These are phyloP conservation scores for Brachionus asplanchnoidis DNA, from an alignment of 1,140 invertebrate genomes.

Conservation along the genomic window DNA sequence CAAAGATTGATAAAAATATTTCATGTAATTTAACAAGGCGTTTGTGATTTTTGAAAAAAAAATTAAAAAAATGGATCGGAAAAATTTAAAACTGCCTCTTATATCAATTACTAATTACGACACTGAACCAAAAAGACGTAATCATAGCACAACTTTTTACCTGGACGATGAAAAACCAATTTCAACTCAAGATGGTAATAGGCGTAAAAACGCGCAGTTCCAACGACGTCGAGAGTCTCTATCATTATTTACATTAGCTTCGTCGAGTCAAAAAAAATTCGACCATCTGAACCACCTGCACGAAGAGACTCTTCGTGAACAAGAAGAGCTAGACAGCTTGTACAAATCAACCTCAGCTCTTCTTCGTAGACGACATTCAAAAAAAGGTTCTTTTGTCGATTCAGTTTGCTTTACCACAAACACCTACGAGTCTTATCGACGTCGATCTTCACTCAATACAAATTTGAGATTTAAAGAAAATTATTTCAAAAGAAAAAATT, in stretches of 20 bases:
- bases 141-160: not conserved
- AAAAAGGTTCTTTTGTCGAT: not conserved
- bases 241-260: not conserved
- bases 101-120: slow-evolving; percentile 2
- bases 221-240: not conserved
- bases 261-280: not conserved
- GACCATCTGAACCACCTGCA: not conserved
- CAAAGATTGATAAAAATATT: not conserved
- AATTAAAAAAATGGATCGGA: not conserved
- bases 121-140: not conserved
- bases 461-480: not conserved
- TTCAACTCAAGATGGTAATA: not conserved
- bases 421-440: not conserved
- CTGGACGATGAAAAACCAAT: not conserved
- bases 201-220: not conserved
- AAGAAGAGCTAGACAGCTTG: not conserved
- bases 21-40: not conserved
- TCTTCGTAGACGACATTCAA: not conserved
- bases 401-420: not conserved
- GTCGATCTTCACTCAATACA: not conserved
- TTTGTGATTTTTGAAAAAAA: not conserved
- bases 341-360: not conserved
- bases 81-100: not conserved
- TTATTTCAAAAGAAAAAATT: not conserved
- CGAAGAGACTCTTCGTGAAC: not conserved